Percentiles rank a stretch among this genome's conserved stretches.
Conservation (phyloP, 92 coral and sea anemone species). For the Umimayanthus chanpuru region DNA sequence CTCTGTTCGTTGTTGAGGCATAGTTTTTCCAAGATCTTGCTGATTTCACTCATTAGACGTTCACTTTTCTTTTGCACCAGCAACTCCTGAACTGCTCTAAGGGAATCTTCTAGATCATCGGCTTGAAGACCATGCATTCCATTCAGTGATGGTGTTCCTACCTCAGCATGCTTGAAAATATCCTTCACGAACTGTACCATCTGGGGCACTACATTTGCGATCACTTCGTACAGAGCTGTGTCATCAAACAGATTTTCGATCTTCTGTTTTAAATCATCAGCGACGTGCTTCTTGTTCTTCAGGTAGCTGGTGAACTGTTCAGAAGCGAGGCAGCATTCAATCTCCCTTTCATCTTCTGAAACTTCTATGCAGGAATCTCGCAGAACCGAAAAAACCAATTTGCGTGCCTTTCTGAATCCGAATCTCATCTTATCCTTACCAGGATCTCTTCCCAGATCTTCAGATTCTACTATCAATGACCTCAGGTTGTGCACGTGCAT, state of each 20-base stretch:
- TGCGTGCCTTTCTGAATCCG: neutral
- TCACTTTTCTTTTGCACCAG: conserved; percentile 3
- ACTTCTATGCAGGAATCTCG: conserved; percentile 26
- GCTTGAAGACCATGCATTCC: conserved; percentile 22
- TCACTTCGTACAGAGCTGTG: conserved; percentile 4
- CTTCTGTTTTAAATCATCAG: neutral
- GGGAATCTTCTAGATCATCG: neutral
- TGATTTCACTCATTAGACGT: conserved; percentile 18
- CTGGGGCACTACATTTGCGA: neutral
- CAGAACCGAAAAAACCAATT: neutral
- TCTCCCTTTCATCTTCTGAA: conserved; percentile 1
- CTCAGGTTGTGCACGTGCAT: conserved; percentile 32
- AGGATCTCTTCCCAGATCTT: conserved; percentile 40
- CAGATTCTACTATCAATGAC: neutral
- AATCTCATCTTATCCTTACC: conserved; percentile 16
- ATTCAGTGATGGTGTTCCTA: conserved; percentile 7
- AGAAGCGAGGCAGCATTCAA: conserved; percentile 10
- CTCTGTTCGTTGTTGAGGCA: conserved; percentile 7
- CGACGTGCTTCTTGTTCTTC: neutral
- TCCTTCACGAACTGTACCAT: conserved; percentile 27
- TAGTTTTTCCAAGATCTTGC: conserved; percentile 15
- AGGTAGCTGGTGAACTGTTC: conserved; percentile 27
- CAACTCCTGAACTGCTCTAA: neutral
- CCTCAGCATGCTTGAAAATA: neutral
- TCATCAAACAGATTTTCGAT: conserved; percentile 9